Evolutionary conservation across 2,888 invertebrate genomes (phyloP).

Genomic region (Cyaniris semiargus): DNA sequence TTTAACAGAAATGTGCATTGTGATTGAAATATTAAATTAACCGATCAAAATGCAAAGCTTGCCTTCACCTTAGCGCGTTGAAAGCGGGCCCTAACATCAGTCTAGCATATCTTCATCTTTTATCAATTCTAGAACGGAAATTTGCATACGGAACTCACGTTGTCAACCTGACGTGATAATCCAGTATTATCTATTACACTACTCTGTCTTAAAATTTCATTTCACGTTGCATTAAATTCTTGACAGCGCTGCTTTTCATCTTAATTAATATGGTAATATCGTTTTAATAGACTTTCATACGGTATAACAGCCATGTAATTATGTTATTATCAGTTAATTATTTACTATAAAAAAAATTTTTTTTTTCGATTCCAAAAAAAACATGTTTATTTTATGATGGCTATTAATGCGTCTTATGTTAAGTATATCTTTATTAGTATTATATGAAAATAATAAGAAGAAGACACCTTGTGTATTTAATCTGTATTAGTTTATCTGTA

Average conservation of each 20-base stretch:
- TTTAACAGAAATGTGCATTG: not conserved
- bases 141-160: conserved; percentile 40
- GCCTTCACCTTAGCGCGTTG: not conserved
- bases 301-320: not conserved
- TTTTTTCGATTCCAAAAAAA: too few species aligned
- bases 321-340: not conserved
- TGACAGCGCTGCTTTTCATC: conserved; percentile 3
- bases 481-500: too few species aligned
- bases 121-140: conserved; percentile 47
- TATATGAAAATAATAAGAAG: too few species aligned
- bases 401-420: too few species aligned
- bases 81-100: not conserved
- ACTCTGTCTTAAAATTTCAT: conserved; percentile 26
- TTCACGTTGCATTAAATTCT: conserved; percentile 22
- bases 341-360: too few species aligned
- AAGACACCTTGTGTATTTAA: too few species aligned
- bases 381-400: too few species aligned
- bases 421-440: too few species aligned
- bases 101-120: conserved; percentile 23
- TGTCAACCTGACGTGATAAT: conserved; percentile 41
- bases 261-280: not conserved
- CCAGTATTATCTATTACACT: conserved; percentile 30
- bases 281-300: not conserved
- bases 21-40: not conserved
- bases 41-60: not conserved